These are phyloP conservation scores for Atrichornis clamosus DNA, from an alignment of 2,113 vertebrate species.

Conservation along the genomic window DNA sequence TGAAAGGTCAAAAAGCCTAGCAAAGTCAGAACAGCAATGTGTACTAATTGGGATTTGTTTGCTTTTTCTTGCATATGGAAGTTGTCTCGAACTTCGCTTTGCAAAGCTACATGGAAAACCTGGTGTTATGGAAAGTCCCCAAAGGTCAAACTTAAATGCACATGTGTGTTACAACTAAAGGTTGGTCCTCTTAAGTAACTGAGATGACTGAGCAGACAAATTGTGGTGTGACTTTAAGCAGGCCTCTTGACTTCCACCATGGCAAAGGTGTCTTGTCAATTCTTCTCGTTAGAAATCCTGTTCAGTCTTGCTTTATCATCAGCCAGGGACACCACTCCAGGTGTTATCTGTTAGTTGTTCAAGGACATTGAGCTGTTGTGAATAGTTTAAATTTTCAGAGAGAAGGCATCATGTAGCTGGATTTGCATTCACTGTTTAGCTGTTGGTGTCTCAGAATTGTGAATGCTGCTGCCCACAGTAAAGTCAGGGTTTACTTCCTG, in stretches of 20 bases:
- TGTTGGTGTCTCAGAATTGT: neutral
- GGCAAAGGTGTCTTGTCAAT: neutral
- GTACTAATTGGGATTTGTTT: neutral
- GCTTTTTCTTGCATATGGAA: neutral
- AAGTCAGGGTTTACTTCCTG: neutral
- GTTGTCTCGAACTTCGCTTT: neutral
- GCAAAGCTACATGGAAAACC: neutral
- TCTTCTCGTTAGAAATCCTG: neutral
- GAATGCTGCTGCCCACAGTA: neutral
- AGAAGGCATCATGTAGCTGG: neutral
- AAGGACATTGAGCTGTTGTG: neutral
- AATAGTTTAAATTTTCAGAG: neutral
- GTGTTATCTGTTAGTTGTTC: neutral
- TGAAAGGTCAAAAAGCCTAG: neutral
- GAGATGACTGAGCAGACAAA: neutral
- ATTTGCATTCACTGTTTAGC: neutral
- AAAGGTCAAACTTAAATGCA: neutral
- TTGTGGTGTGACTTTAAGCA: neutral
- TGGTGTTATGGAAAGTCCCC: neutral
- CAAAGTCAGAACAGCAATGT: neutral
- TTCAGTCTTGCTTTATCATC: neutral
- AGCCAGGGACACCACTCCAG: neutral
- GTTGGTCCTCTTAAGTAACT: neutral
- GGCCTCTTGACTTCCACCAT: neutral
- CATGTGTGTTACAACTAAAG: fast-evolving